Base-by-base conservation (phyloP, 2,888 invertebrate species). In the Scaptomyza tumidula region DNA sequence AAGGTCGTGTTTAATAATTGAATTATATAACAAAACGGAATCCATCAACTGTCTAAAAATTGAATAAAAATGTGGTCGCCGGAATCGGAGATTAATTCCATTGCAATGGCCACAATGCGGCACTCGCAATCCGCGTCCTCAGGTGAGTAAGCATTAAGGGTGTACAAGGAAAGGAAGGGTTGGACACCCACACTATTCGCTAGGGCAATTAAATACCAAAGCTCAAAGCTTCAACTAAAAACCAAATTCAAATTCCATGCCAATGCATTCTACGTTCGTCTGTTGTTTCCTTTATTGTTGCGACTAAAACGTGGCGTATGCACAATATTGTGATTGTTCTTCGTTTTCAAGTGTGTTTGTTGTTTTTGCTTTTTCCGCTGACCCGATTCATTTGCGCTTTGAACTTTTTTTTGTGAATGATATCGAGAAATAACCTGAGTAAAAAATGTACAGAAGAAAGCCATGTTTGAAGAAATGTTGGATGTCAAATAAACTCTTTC, bases 61-160 rank as follows among this genome's bases (percentile, higher is more conserved):
- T 50, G 59, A 80, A 95, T 63, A 41, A 41, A 41, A 80, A 95
- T 95, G 95, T 95, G 95, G 95, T 94, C 94, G 90, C 94, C 94
- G 46, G 95, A 94, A 86, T 94, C 94, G 72, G 96, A 96, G 93
- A 96, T 96, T 92, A 96, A 95, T 92, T 96, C 97, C 88, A 96
- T 97, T 92, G 97, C 96, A 91, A 97, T 97, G 96, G 91, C 91
- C 96, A 95, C 95, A 73, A 93, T 95, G 93, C 94, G 94, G 87
- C 94, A 95, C 90, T 95, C 95, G 90, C 93, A 94, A 88, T 95
- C 95, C 91, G 94, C 94, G 90, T 95, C 96, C 89, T 96, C 96
- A 89, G 96, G 96, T 93, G 93, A 94, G 94, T 93, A 54, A 45
- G 41, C 27, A 14, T 29, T 19, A 13, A 16, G 27, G 45, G 16